These are phyloP conservation scores for Gnathonemus longibarbis DNA, from an alignment of 2,113 vertebrate species.

Conservation along the genomic window DNA sequence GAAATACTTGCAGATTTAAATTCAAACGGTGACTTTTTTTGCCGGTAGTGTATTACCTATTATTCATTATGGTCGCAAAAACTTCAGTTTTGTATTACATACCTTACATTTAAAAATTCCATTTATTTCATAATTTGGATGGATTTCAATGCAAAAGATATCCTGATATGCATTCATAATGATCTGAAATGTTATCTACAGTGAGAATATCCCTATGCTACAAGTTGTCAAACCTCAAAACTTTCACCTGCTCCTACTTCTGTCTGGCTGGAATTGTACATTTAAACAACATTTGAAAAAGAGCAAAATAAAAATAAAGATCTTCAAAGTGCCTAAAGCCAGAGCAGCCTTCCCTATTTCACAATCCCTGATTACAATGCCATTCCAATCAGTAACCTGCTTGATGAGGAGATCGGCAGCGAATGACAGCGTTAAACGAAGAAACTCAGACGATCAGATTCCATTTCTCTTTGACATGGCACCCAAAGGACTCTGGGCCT, in stretches of 20 bases:
- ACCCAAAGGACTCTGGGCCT: background rate
- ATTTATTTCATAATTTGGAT: slow-evolving; percentile 6
- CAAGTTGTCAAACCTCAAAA: background rate
- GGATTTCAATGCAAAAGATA: slow-evolving; percentile 1
- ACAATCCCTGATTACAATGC: background rate
- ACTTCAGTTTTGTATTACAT: background rate
- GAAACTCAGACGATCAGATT: background rate
- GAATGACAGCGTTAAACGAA: background rate
- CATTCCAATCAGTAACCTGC: background rate
- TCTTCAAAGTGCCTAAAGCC: background rate
- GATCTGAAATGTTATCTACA: background rate
- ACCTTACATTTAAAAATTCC: background rate
- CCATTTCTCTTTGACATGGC: background rate
- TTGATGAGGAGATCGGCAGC: background rate
- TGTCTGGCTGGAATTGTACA: slow-evolving; percentile 5
- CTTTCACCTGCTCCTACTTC: background rate
- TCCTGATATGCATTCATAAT: background rate
- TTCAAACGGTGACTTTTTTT: background rate
- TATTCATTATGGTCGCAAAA: background rate
- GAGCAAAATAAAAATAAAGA: background rate
- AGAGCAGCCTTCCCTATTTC: background rate
- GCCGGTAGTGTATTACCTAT: background rate
- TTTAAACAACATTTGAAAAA: background rate
- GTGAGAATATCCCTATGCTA: background rate
- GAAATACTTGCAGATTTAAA: background rate